These are phyloP conservation scores for Drosophila melanica DNA, from an alignment of 1,140 invertebrate species.

Conservation along the genomic window DNA sequence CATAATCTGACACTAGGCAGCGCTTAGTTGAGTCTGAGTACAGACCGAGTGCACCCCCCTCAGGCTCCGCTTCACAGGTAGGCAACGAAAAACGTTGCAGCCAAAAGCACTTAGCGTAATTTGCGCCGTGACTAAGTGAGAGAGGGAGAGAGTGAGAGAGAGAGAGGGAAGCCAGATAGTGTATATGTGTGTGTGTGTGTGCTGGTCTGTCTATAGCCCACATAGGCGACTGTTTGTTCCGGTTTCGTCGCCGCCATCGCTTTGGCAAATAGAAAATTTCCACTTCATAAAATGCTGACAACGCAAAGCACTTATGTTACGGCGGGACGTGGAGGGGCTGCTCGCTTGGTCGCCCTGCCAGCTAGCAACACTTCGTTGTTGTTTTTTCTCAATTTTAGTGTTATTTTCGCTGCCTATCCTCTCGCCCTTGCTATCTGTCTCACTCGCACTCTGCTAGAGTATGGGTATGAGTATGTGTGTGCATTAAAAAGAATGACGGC, in stretches of 20 bases:
- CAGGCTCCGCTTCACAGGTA: constrained; percentile 45
- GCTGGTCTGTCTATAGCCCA: constrained; percentile 14
- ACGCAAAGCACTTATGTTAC: constrained; percentile 74
- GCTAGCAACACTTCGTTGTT: constrained; percentile 36
- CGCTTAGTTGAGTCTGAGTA: constrained; percentile 63
- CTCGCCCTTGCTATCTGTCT: not conserved
- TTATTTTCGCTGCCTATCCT: not conserved
- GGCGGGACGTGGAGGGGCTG: constrained; percentile 9
- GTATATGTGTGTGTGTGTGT: constrained; percentile 25
- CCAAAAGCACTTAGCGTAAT: constrained; percentile 80
- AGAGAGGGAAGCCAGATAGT: not conserved
- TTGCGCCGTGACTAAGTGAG: constrained; percentile 51
- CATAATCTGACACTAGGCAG: constrained; percentile 79
- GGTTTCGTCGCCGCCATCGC: constrained; percentile 65
- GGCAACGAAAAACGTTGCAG: constrained; percentile 67
- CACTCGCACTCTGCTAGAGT: constrained; percentile 7
- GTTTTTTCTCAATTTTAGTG: constrained; percentile 28
- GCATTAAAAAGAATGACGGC: constrained; percentile 81
- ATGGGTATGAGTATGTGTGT: constrained; percentile 26
- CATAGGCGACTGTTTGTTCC: constrained; percentile 67
- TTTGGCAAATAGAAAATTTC: constrained; percentile 81
- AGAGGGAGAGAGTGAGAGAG: constrained; percentile 17
- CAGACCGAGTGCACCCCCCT: not conserved
- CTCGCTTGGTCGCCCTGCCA: constrained; percentile 41
- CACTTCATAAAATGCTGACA: constrained; percentile 75